Conservation (phyloP, 2,797 vertebrate genomes). For the Carduelis carduelis region DNA sequence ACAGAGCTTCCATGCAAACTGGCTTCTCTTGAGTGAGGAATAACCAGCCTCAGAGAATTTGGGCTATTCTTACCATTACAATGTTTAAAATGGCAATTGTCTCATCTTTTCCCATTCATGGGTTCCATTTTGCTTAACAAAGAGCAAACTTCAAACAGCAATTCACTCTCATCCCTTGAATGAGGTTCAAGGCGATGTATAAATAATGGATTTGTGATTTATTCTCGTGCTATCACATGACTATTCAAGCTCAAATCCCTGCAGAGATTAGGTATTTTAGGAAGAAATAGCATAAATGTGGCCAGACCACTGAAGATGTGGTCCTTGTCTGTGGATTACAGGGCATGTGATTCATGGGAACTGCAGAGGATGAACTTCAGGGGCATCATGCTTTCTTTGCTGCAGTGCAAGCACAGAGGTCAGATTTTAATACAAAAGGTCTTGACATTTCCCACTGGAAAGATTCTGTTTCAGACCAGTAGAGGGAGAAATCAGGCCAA, state of each 20-base stretch:
- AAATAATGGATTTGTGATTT: slow-evolving; percentile 9
- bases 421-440: background rate
- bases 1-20: background rate
- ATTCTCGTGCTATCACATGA: background rate
- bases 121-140: background rate
- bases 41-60: background rate
- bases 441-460: background rate
- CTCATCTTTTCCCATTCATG: background rate
- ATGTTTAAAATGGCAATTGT: background rate
- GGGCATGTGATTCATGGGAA: background rate
- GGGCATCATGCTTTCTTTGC: background rate
- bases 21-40: background rate
- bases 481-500: slow-evolving; percentile 21
- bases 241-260: slow-evolving; percentile 22
- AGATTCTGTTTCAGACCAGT: slow-evolving; percentile 25
- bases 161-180: background rate
- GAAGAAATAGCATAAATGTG: slow-evolving; percentile 20
- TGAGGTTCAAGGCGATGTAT: background rate
- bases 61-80: background rate
- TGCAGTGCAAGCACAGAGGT: background rate
- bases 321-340: background rate
- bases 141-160: background rate
- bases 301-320: background rate
- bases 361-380: background rate
- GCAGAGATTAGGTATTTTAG: background rate